A percentile compares a stretch with the other conserved stretches of the same genome.
Evolutionary conservation across 2,797 vertebrate genomes (phyloP).

Genomic region (Thamnophis elegans): DNA sequence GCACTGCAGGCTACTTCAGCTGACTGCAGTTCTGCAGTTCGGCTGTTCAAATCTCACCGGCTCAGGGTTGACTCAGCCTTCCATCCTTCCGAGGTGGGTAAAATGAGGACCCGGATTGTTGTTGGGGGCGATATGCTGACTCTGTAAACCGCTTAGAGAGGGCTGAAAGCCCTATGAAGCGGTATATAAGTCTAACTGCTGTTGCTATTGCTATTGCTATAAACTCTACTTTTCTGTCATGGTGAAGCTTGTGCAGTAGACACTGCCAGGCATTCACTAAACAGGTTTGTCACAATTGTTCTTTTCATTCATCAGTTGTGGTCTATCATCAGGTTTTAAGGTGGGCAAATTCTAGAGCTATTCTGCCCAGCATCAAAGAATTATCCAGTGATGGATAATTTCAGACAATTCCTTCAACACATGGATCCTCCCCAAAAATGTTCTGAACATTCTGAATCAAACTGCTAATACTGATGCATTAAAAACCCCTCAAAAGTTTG

Average conservation of each 20-base stretch:
- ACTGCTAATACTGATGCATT: background rate
- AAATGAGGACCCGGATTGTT: no score
- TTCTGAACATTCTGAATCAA: background rate
- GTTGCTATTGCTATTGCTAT: no score
- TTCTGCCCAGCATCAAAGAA: background rate
- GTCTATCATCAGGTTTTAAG: background rate
- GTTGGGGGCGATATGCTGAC: no score
- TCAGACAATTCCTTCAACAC: background rate
- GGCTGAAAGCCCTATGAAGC: no score
- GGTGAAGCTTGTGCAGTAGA: background rate
- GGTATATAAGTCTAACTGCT: no score
- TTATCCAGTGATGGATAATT: background rate
- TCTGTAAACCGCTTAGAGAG: no score
- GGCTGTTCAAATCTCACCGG: no score
- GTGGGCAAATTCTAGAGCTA: background rate
- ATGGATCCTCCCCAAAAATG: background rate
- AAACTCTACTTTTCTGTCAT: background rate
- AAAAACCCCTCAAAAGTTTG: background rate
- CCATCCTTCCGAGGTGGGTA: no score
- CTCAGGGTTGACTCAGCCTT: no score
- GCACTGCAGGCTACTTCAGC: no score
- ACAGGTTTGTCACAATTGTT: background rate
- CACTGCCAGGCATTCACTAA: background rate
- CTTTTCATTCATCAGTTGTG: background rate
- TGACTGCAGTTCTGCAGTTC: no score